These are phyloP conservation scores for Sanderia malayensis DNA, from an alignment of 30 jellyfish, hydroid and myxozoan genomes.

Conservation along the genomic window DNA sequence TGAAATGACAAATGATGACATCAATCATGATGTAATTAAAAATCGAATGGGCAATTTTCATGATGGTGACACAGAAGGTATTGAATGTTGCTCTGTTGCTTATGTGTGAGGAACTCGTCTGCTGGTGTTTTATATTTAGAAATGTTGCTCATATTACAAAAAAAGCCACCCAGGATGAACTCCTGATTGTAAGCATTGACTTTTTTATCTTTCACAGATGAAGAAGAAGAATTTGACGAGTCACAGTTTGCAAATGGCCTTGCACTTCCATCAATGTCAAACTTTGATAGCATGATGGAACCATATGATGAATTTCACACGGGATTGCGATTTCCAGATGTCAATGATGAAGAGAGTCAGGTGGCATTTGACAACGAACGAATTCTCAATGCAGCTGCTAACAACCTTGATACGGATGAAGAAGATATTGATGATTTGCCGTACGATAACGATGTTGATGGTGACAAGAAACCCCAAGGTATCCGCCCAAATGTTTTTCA, in stretches of 20 bases:
- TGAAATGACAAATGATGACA: neutral
- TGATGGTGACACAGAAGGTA: constrained; percentile 6
- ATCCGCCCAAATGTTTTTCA: too few species aligned
- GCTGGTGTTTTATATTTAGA: too few species aligned
- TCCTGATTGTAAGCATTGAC: too few species aligned
- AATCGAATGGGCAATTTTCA: constrained; percentile 3
- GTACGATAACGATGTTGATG: constrained; percentile 32
- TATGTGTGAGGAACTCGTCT: too few species aligned
- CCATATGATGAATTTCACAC: constrained; percentile 77
- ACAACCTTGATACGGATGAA: constrained; percentile 48
- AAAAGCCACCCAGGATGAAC: too few species aligned
- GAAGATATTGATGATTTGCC: constrained; percentile 77
- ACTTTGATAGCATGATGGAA: constrained; percentile 74
- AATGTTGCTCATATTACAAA: too few species aligned
- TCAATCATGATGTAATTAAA: neutral
- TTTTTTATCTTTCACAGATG: neutral
- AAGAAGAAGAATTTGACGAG: constrained; percentile 22
- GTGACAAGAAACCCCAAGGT: neutral
- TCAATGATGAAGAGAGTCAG: constrained; percentile 25
- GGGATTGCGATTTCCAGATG: constrained; percentile 63
- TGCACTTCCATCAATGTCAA: constrained; percentile 75
- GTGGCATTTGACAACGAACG: constrained; percentile 3
- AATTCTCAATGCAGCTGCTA: constrained; percentile 44
- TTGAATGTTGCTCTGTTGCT: too few species aligned
- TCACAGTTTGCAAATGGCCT: constrained; percentile 49